These are phyloP conservation scores for Poeciliopsis prolifica DNA, from an alignment of 2,113 vertebrate species.

Conservation along the genomic window DNA sequence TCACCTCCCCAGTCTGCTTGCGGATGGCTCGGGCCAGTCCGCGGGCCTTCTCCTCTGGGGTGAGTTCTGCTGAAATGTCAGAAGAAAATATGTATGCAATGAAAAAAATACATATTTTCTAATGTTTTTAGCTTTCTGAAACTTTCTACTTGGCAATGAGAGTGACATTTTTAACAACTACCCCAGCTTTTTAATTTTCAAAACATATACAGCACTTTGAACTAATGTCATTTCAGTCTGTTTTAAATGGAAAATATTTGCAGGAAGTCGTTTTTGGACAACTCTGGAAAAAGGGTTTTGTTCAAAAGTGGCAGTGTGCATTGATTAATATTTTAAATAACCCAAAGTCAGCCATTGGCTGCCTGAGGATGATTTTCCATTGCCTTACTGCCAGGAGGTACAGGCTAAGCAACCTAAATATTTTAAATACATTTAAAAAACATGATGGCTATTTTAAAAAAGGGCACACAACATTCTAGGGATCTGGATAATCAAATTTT, in stretches of 20 bases:
- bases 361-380: not conserved
- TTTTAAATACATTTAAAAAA: not conserved
- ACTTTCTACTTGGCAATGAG: too few relatives aligned
- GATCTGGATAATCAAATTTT: not conserved
- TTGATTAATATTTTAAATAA: not conserved
- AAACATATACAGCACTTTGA: too few relatives aligned
- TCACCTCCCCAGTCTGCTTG: slow-evolving; percentile 92
- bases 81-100: too few relatives aligned
- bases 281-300: not conserved
- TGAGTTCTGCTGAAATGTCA: slow-evolving; percentile 80
- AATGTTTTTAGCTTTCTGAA: too few relatives aligned
- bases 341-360: not conserved
- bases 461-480: not conserved
- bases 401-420: not conserved
- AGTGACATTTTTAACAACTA: not conserved
- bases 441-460: not conserved
- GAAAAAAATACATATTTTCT: too few relatives aligned
- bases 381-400: not conserved
- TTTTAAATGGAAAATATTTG: not conserved
- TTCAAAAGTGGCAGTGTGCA: not conserved
- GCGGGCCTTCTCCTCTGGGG: slow-evolving; percentile 92
- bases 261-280: not conserved
- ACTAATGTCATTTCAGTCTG: not conserved
- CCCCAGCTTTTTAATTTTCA: not conserved
- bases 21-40: slow-evolving; percentile 92